phyloP scores from a whole-genome alignment of 1,140 invertebrate species.

The Galleria mellonella region DNA sequence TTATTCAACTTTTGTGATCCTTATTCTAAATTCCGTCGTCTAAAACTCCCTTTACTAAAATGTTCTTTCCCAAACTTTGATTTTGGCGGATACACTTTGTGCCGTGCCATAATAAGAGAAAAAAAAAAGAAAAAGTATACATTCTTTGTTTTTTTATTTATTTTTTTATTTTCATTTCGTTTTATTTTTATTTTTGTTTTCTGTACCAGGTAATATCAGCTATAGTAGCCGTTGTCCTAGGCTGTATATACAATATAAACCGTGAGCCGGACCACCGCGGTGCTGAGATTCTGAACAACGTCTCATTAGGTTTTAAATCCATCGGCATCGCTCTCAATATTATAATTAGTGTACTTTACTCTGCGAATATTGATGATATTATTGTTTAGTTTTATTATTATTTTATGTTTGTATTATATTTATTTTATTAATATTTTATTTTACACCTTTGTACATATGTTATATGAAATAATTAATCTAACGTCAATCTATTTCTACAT shows the following conservation, averaged over 20 bases:
- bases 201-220: slow-evolving; percentile 76
- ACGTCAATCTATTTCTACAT: too few species aligned
- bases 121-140: too few species aligned
- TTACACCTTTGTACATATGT: too few species aligned
- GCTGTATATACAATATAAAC: slow-evolving; percentile 78
- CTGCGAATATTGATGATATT: slow-evolving; percentile 32
- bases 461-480: too few species aligned
- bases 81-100: too few species aligned
- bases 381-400: slow-evolving; percentile 1
- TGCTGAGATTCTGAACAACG: slow-evolving; percentile 78
- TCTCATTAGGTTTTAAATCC: slow-evolving; percentile 76
- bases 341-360: slow-evolving; percentile 74
- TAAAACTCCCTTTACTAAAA: too few species aligned
- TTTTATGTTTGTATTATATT: neutral
- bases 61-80: too few species aligned
- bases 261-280: slow-evolving; percentile 74
- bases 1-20: too few species aligned
- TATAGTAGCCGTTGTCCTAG: slow-evolving; percentile 76
- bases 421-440: slow-evolving; percentile 1
- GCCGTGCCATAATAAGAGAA: too few species aligned
- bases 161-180: slow-evolving; percentile 35
- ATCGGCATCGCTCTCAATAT: slow-evolving; percentile 77
- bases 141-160: too few species aligned
- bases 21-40: too few species aligned
- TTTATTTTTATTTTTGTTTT: slow-evolving; percentile 48